Conservation (phyloP, 2,113 vertebrate species). For the Dromiciops gliroides region DNA sequence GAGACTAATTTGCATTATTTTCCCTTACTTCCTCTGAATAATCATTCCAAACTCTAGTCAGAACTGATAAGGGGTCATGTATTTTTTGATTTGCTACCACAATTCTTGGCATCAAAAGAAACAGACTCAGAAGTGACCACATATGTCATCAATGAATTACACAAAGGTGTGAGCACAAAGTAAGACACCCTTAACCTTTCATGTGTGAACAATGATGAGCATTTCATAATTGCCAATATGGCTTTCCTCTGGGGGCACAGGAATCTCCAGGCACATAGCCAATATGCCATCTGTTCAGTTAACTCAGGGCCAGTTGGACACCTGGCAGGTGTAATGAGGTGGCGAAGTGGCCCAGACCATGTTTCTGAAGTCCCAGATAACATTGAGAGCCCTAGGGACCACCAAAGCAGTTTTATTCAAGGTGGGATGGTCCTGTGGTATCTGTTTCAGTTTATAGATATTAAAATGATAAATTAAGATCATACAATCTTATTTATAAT, state of each 20-base stretch:
- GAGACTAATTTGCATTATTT: constrained; percentile 37
- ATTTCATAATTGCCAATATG: constrained; percentile 76
- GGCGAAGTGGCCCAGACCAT: constrained; percentile 41
- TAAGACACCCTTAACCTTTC: constrained; percentile 72
- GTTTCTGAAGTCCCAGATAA: constrained; percentile 56
- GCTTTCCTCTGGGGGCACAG: constrained; percentile 62
- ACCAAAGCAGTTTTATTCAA: not conserved
- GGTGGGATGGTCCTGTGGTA: not conserved
- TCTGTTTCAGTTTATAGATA: not conserved
- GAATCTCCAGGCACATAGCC: constrained; percentile 68
- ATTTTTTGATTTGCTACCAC: constrained; percentile 48
- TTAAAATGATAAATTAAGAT: not conserved
- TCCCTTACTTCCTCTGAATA: constrained; percentile 10
- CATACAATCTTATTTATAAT: not conserved
- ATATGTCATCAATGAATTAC: constrained; percentile 57
- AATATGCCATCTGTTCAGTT: constrained; percentile 67
- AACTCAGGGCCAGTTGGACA: constrained; percentile 65
- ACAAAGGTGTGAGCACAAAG: constrained; percentile 59
- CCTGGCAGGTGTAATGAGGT: constrained; percentile 63
- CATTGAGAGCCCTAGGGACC: constrained; percentile 38
- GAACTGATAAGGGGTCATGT: constrained; percentile 40
- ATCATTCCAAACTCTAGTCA: constrained; percentile 42
- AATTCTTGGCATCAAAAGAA: constrained; percentile 43
- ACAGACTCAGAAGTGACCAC: constrained; percentile 62
- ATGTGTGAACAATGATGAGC: constrained; percentile 71